Base-by-base conservation (phyloP, 2,888 invertebrate genomes). In the Ariolimax columbianus region DNA sequence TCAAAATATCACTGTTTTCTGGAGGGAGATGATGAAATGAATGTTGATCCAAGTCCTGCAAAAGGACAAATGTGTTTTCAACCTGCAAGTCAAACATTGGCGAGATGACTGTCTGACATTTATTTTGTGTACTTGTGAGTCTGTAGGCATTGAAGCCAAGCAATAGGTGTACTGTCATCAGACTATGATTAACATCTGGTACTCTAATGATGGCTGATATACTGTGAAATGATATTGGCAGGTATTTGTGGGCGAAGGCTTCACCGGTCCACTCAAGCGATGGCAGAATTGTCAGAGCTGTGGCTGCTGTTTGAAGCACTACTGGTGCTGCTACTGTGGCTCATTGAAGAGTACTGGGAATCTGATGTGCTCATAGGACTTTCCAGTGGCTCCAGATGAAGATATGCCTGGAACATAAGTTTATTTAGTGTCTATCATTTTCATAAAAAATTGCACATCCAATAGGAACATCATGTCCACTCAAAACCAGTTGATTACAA, bases 321-420 rank as follows among this genome's bases (percentile, higher is more conserved):
- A 70, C 87, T 86, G 36, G 82, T 88, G 81, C 90, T 90, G 83
- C 89, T 90, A 84, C 91, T 91, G 78, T 91, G 91, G 78, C 92
- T 92, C 93, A 93, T 93, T 40, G 93, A 93, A 26, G 93, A 93
- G 90, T 93, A 93, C 89, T 93, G 93, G 86, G 92, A 91, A 89
- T 93, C 92, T 9, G 91, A 91, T 23, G 90, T 90, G 77, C 92
- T 92, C 83, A 89, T 90, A 38, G 91, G 88, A 36, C 91, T 90
- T 77, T 92, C 91, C 80, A 91, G 87, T 19, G 91, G 91, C 84
- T 92, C 92, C 84, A 98, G 95, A 94, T 98, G 98, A 92, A 98
- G 94, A 94, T 98, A 98, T 93, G 98, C 98, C 95, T 96, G 91
- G 6, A 91, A 88, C 40, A 90, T 86, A 82, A 82, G 40, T n/a